Conservation (phyloP, 2,797 vertebrate genomes). For the Pipistrellus pipistrellus region DNA sequence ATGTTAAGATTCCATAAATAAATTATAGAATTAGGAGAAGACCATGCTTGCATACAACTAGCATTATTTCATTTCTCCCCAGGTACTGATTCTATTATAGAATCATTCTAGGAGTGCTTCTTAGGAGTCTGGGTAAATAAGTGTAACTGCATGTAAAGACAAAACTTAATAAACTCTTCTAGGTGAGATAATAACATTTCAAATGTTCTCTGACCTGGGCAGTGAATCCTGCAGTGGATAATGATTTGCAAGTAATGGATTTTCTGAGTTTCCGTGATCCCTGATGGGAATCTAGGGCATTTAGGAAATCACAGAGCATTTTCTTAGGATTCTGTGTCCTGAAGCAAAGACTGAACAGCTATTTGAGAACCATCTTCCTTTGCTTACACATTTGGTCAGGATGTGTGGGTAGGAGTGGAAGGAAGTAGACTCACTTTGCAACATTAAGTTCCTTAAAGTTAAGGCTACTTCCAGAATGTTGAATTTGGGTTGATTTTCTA, state of each 20-base stretch:
- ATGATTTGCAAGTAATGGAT: not conserved
- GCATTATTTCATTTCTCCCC: constrained; percentile 4
- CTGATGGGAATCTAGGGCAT: not conserved
- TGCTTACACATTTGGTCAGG: not conserved
- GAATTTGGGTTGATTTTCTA: constrained; percentile 19
- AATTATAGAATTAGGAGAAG: constrained; percentile 7
- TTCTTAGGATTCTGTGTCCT: not conserved
- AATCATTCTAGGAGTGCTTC: constrained; percentile 9
- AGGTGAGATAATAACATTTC: not conserved
- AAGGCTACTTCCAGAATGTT: constrained; percentile 29
- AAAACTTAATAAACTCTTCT: not conserved
- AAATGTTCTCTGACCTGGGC: not conserved
- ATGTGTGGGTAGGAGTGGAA: not conserved
- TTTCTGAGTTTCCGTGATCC: not conserved
- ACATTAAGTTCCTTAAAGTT: constrained; percentile 49
- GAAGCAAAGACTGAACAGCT: not conserved
- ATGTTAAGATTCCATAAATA: not conserved
- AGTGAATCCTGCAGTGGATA: not conserved
- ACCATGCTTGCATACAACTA: not conserved
- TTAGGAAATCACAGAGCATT: not conserved
- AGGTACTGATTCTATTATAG: constrained; percentile 5
- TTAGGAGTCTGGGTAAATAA: constrained; percentile 22
- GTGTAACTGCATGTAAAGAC: not conserved
- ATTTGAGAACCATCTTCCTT: not conserved
- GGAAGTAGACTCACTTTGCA: not conserved